Base-by-base conservation (phyloP, 2,797 vertebrate genomes). In the Thaleichthys pacificus region DNA sequence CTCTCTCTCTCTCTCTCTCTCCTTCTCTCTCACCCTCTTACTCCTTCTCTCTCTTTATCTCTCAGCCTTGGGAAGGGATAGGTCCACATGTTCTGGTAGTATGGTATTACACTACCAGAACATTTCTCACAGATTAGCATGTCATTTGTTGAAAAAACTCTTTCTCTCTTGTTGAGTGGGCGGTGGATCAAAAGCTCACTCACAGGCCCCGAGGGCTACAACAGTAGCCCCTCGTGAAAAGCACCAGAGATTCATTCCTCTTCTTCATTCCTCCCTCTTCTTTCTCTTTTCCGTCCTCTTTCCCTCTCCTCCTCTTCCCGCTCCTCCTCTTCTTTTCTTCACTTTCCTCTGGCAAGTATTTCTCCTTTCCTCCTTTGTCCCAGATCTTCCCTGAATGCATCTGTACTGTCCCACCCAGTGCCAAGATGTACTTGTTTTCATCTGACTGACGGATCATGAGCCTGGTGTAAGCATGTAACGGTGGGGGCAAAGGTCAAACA, bases 391-490 rank as follows among this genome's bases (percentile, higher is more conserved):
- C 64, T 69, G 30, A 42, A 69, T 70, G 73, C 66, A 76, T 75
- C 71, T 81, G 64, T 54, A 3, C 75, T 60, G 7, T 62, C 54
- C 80, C 78, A 42, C 68, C 35, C 47, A 62, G 77, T 81, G 66
- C 60, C 32, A 35, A 6, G 6, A 35, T 35, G 8, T 1, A 35
- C 32, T 35, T 35, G 32, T 57, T 51, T 51, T 71, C 47, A 82
- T 85, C 84, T 85, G n/a, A 84, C 85, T 83, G 80, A 71, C 71
- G 69, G 12, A 70, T 77, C 72, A 73, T 73, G 80, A 69, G 30
- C 71, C 17, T 68, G 75, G 80, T 76, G 69, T 30, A 4, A 24
- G 68, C 69, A 75, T 69, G 9, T 79, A 77, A 77, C 14, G 12
- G 49, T 17, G 15, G 49, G 49, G 71, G 80, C 76, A 4, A n/a